phyloP scores from a whole-genome alignment of 37 sponge, comb jelly and placozoan genomes.

The Chondrilla cf. caribensis region DNA sequence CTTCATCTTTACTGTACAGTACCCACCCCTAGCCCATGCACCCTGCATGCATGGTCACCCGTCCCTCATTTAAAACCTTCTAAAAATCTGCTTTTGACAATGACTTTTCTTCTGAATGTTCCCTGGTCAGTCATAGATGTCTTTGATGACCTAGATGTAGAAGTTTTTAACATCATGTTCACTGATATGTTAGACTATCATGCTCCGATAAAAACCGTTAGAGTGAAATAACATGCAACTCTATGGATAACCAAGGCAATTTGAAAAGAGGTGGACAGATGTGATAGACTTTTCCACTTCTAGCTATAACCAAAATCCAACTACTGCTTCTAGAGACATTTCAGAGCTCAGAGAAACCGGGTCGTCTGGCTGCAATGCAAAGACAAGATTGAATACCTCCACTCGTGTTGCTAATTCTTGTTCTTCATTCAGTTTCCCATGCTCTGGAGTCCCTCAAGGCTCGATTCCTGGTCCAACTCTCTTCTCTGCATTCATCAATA shows the following conservation, averaged over 20 bases:
- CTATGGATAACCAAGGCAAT: not conserved
- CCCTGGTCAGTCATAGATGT: not conserved
- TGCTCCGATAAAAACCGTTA: not conserved
- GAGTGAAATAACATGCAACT: not conserved
- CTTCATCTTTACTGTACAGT: not conserved
- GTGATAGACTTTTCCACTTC: not conserved
- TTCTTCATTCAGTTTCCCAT: no score
- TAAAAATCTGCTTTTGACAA: not conserved
- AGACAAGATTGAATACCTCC: constrained; percentile 1
- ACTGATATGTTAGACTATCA: not conserved
- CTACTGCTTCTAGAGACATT: not conserved
- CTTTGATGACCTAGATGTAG: constrained; percentile 1
- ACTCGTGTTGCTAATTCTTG: no score
- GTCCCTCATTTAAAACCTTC: constrained; percentile 6
- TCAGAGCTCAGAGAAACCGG: constrained; percentile 17
- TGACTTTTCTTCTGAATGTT: not conserved
- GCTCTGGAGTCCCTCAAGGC: no score
- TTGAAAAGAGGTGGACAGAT: not conserved
- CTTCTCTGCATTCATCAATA: no score
- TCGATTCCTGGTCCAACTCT: no score
- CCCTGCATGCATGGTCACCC: not conserved
- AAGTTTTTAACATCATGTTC: not conserved
- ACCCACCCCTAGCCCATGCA: not conserved
- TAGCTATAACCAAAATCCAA: not conserved
- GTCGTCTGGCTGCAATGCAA: constrained; percentile 9